A percentile compares a stretch with the other conserved stretches of the same genome.
These are phyloP conservation scores for Meteorus sp. DNA, from an alignment of 1,140 invertebrate species.

Conservation along the genomic window DNA sequence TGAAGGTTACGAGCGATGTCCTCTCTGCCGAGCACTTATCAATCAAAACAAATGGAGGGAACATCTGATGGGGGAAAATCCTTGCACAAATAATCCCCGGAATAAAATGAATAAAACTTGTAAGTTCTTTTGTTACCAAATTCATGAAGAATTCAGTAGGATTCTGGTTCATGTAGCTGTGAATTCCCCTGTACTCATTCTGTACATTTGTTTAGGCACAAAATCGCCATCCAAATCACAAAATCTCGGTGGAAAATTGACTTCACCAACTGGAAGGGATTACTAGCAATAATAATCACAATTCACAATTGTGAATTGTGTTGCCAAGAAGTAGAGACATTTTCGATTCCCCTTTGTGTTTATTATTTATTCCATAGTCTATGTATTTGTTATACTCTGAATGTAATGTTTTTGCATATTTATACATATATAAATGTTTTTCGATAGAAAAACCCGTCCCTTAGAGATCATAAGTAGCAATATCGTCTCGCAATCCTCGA, in stretches of 20 bases:
- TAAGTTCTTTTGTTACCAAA: constrained; percentile 31
- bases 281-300: constrained; percentile 41
- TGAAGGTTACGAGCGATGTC: constrained; percentile 68
- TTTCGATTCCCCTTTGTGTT: constrained; percentile 36
- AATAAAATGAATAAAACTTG: constrained; percentile 49
- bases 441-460: constrained; percentile 51
- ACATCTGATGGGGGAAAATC: constrained; percentile 66
- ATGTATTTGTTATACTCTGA: constrained; percentile 45
- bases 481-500: too few relatives aligned
- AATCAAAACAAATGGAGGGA: constrained; percentile 65
- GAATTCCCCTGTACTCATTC: neutral
- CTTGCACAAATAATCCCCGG: constrained; percentile 62
- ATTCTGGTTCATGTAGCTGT: too few relatives aligned
- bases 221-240: constrained; percentile 53
- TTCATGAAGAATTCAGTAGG: too few relatives aligned
- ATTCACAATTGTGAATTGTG: constrained; percentile 24
- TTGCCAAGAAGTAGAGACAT: constrained; percentile 32
- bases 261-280: constrained; percentile 50
- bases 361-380: constrained; percentile 42
- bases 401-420: constrained; percentile 49
- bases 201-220: constrained; percentile 40
- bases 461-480: constrained; percentile 35
- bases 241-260: constrained; percentile 49
- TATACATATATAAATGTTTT: constrained; percentile 47
- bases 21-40: constrained; percentile 66